These are phyloP conservation scores for Agriotes lineatus DNA, from an alignment of 2,888 invertebrate genomes.

Conservation along the genomic window DNA sequence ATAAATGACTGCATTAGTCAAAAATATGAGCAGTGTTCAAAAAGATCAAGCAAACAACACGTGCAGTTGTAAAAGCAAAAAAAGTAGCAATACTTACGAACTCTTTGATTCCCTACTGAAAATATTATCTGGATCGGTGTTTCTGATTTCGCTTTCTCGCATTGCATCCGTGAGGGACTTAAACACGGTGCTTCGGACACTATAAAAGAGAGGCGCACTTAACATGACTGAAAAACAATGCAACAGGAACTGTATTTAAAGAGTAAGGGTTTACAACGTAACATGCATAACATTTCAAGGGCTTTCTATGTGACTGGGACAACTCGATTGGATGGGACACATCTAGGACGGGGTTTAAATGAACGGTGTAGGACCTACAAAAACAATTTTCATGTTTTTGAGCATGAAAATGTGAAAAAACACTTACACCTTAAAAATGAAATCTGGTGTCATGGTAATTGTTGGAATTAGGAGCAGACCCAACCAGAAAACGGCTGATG, in stretches of 20 bases:
- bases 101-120: slow-evolving; percentile 77
- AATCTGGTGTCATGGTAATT: slow-evolving; percentile 88
- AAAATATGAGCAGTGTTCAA: slow-evolving; percentile 6
- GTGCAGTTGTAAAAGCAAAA: too few relatives aligned
- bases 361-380: background rate
- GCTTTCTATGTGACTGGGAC: too few relatives aligned
- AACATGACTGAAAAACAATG: too few relatives aligned
- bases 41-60: slow-evolving; percentile 6
- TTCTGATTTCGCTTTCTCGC: slow-evolving; percentile 90
- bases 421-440: slow-evolving; percentile 89
- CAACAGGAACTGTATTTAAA: too few relatives aligned
- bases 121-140: slow-evolving; percentile 84
- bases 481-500: slow-evolving; percentile 94
- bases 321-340: background rate
- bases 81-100: slow-evolving; percentile 76
- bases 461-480: slow-evolving; percentile 91
- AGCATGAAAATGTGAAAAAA: background rate
- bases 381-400: slow-evolving; percentile 49
- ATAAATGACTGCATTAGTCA: background rate
- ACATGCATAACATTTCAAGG: too few relatives aligned
- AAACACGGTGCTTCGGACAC: slow-evolving; percentile 86
- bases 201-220: slow-evolving; percentile 67
- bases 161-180: slow-evolving; percentile 92
- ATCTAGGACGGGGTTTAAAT: background rate
- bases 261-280: too few relatives aligned